These are phyloP conservation scores for Rana temporaria DNA, from an alignment of 2,113 vertebrate genomes.

Conservation along the genomic window DNA sequence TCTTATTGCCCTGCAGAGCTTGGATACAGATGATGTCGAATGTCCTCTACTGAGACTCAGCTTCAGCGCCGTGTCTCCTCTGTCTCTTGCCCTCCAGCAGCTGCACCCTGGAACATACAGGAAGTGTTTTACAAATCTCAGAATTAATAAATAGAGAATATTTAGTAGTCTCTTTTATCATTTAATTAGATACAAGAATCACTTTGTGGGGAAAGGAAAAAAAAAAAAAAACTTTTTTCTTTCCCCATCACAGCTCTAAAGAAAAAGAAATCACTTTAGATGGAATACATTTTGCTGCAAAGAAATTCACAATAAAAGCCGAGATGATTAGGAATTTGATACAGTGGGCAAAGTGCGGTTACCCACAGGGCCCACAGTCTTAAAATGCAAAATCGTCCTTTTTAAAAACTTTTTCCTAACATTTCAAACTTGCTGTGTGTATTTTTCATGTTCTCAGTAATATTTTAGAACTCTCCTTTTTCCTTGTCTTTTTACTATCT, in stretches of 20 bases:
- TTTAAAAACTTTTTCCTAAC: no score
- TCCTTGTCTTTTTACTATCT: no score
- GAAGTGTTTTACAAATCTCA: constrained; percentile 35
- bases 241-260: neutral
- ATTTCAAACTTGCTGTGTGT: no score
- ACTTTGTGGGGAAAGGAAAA: constrained; percentile 4
- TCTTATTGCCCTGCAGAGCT: constrained; percentile 39
- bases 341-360: no score
- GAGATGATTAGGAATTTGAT: no score
- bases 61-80: constrained; percentile 6
- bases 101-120: constrained; percentile 6
- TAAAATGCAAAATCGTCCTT: no score
- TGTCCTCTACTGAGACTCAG: constrained; percentile 14
- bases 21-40: constrained; percentile 1
- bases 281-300: no score
- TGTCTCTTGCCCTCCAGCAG: constrained; percentile 28
- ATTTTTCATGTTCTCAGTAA: no score
- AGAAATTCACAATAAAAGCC: no score
- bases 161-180: constrained; percentile 49
- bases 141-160: constrained; percentile 44
- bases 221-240: constrained; percentile 1
- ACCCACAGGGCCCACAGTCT: no score
- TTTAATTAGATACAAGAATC: constrained; percentile 43
- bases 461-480: no score
- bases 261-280: neutral